Conservation (phyloP, 2,113 vertebrate species). For the Murina feae region DNA sequence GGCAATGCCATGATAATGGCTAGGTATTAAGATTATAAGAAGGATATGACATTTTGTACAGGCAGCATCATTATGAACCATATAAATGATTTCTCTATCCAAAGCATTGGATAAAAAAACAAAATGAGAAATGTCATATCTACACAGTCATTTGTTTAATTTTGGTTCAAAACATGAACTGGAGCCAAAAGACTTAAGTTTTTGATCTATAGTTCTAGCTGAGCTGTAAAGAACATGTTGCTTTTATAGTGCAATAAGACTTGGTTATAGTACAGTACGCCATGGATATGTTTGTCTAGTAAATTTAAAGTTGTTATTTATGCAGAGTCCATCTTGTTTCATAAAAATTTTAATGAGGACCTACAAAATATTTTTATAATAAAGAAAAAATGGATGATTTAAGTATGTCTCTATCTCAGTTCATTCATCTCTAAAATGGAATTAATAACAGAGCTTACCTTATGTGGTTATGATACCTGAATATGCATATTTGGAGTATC, state of each 20-base stretch:
- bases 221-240: neutral
- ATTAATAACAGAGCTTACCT: neutral
- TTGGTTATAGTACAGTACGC: too few relatives aligned
- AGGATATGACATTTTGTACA: neutral
- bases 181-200: neutral
- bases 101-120: neutral
- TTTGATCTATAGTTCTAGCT: neutral
- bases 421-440: neutral
- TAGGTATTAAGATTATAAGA: neutral
- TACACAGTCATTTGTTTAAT: neutral
- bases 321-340: neutral
- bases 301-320: constrained; percentile 23
- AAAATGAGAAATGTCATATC: neutral
- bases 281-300: neutral
- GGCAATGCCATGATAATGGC: neutral
- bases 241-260: neutral
- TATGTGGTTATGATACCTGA: neutral
- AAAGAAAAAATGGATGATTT: neutral
- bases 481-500: neutral
- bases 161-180: neutral
- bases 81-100: neutral
- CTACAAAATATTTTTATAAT: neutral
- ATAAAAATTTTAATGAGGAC: neutral
- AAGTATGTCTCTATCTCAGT: neutral
- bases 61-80: neutral